A percentile compares a stretch with the other conserved stretches of the same genome.
Conservation (phyloP, 2,113 vertebrate genomes). For the Amphiprion ocellaris region DNA sequence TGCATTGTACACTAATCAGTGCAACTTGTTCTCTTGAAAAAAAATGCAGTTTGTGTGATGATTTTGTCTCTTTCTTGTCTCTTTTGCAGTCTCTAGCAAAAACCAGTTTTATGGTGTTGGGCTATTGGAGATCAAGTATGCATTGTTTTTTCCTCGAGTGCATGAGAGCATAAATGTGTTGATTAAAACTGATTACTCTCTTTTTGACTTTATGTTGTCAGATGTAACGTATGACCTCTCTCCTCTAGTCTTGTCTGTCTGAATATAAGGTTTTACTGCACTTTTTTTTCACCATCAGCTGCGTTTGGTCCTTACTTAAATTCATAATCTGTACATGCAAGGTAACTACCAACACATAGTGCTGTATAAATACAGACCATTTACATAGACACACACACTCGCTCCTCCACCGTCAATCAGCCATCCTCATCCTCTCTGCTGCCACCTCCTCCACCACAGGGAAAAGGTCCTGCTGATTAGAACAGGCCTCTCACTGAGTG, state of each 20-base stretch:
- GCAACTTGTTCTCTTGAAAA: slow-evolving; percentile 4
- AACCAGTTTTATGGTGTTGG: too few species aligned
- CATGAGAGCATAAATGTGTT: too few species aligned
- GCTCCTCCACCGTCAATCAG: slow-evolving; percentile 43
- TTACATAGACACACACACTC: slow-evolving; percentile 12
- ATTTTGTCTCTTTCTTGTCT: not conserved
- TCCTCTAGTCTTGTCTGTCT: not conserved
- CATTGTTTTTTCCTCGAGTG: not conserved
- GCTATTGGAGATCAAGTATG: too few species aligned
- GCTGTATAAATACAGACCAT: not conserved
- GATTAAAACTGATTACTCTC: not conserved
- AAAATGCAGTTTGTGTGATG: not conserved
- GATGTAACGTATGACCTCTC: slow-evolving; percentile 2
- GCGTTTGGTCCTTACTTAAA: not conserved
- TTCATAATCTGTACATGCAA: not conserved
- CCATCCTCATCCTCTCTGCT: slow-evolving; percentile 46
- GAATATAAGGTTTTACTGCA: not conserved
- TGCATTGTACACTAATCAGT: not conserved
- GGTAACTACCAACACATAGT: not conserved
- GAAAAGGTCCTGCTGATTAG: slow-evolving; percentile 80
- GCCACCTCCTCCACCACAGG: slow-evolving; percentile 56
- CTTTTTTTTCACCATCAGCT: not conserved
- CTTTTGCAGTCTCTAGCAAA: not conserved
- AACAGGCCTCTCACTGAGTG: slow-evolving; percentile 71
- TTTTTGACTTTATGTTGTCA: slow-evolving; percentile 13